Evolutionary conservation across 2,888 invertebrate species (phyloP).

Genomic region (Tyria jacobaeae): DNA sequence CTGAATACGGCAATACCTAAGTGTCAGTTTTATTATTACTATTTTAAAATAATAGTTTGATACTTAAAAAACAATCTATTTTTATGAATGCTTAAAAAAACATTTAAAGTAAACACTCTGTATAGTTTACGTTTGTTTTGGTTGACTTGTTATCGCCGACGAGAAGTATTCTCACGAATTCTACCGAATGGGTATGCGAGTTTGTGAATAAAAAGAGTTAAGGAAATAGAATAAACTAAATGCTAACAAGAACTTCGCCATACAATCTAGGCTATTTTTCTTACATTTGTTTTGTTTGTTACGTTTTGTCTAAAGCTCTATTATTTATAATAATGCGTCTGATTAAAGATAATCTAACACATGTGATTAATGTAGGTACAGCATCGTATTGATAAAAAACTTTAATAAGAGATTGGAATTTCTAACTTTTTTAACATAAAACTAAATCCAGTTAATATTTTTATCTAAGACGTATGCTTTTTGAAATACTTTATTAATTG

Average conservation of each 20-base stretch:
- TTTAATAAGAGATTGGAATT: too few relatives aligned
- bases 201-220: conserved; percentile 6
- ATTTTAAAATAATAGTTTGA: too few relatives aligned
- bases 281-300: neutral
- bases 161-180: conserved; percentile 7
- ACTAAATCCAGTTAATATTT: neutral
- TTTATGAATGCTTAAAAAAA: too few relatives aligned
- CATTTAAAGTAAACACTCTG: neutral
- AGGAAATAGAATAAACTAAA: conserved; percentile 5
- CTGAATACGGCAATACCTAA: too few relatives aligned
- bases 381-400: too few relatives aligned
- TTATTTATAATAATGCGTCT: neutral
- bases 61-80: too few relatives aligned
- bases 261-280: neutral
- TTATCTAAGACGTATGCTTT: neutral
- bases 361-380: too few relatives aligned
- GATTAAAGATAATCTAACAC: too few relatives aligned
- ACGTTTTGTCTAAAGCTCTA: neutral
- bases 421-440: too few relatives aligned
- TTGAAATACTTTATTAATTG: too few relatives aligned
- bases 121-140: neutral
- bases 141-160: conserved; percentile 5
- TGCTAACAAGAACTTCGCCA: neutral
- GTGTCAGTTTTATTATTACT: too few relatives aligned
- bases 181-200: neutral